These are phyloP conservation scores for Lagopus muta DNA, from an alignment of 2,113 vertebrate species.

Conservation along the genomic window DNA sequence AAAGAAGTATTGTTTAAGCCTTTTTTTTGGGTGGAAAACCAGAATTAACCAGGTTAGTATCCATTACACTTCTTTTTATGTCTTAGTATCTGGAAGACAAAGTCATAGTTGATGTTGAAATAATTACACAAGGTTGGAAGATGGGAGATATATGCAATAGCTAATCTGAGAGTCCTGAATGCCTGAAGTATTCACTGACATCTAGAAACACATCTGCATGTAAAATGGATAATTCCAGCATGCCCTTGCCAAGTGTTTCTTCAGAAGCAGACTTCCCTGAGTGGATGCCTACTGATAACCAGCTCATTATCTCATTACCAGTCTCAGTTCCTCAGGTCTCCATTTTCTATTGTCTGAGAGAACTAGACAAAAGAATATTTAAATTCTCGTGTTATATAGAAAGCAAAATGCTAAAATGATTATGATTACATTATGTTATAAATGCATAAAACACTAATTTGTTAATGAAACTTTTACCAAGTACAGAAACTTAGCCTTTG, in stretches of 20 bases:
- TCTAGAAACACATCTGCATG: neutral
- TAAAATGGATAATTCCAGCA: neutral
- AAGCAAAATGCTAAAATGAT: neutral
- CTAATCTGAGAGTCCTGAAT: neutral
- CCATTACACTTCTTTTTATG: neutral
- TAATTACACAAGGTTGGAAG: neutral
- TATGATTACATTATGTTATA: neutral
- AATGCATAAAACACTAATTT: neutral
- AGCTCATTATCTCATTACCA: neutral
- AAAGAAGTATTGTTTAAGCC: neutral
- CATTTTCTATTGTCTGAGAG: neutral
- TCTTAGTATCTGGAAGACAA: neutral
- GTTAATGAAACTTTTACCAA: neutral
- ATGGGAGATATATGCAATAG: neutral
- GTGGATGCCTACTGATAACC: neutral
- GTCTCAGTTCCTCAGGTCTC: neutral
- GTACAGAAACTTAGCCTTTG: neutral
- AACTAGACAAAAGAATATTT: neutral
- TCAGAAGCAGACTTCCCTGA: neutral
- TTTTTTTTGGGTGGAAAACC: neutral
- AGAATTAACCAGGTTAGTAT: neutral
- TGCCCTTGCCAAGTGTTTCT: neutral
- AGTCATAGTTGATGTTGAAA: neutral
- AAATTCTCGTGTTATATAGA: neutral
- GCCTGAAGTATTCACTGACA: neutral